Base-by-base conservation (phyloP, 2,888 invertebrate genomes). In the Hirudinaria manillensis region DNA sequence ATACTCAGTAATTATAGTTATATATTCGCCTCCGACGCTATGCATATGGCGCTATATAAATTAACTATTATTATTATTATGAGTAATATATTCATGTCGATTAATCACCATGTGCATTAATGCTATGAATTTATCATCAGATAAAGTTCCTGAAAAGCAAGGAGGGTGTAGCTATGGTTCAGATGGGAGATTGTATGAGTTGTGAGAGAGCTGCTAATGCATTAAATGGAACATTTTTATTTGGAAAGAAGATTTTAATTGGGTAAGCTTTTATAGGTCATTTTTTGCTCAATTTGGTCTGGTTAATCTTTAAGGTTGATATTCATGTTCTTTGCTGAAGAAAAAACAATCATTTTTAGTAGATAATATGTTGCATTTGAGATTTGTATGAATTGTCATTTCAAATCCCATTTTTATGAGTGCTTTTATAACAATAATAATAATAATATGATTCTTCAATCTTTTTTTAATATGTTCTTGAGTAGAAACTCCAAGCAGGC, bases 161-260 rank as follows among this genome's bases (percentile, higher is more conserved):
- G 87, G 95, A 96, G 83, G 98, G 98, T 79, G 95, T 97, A 76
- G 97, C 97, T 68, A 99, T 99, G 98, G 93, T 98, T 74, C 97
- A 99, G 87, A 94, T 99, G 94, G 96, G 97, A 13, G 96, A 96
- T 86, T 91, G 91, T 21, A 90, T 93, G 76, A 93, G 96, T 16
- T 95, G 96, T 65, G 96, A 97, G 87, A 88, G 97, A 81, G 94
- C 94, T 85, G 92, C 98, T 77, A 93, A 93, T 85, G 94, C 96
- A 87, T 89, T 99, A 80, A 94, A 95, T 88, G 94, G 94, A 86
- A 91, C 93, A 80, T 91, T 91, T 77, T 85, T 89, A 81, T 93
- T 96, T 81, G 94, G 91, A 74, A 89, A 88, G 81, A 90, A 90
- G 84, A 86, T 91, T 78, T 90, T 90, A 83, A 86, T 92, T 77